Evolutionary conservation across 2,113 vertebrate species (phyloP).

Genomic region (Andinoacara biseriatus): DNA sequence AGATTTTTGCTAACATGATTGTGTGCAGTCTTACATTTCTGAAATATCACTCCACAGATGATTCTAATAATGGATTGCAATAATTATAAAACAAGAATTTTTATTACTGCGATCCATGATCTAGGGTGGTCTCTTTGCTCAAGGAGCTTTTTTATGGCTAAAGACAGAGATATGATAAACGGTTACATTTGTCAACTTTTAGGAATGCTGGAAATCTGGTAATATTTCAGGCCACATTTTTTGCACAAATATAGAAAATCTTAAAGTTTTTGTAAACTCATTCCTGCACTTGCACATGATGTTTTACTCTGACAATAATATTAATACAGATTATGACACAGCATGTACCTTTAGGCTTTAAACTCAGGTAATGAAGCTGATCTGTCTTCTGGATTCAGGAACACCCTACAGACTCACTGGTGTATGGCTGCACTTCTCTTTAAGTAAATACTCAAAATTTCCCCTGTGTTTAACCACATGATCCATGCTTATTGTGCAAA

Average conservation of each 20-base stretch:
- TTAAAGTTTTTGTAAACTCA: not conserved
- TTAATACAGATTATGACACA: not conserved
- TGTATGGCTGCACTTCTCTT: not conserved
- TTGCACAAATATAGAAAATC: not conserved
- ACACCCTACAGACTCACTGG: not conserved
- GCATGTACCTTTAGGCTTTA: too few species aligned
- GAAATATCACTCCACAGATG: not conserved
- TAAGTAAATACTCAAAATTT: not conserved
- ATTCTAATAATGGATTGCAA: not conserved
- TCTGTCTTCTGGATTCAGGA: not conserved
- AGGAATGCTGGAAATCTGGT: not conserved
- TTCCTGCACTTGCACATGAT: not conserved
- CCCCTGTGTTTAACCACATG: not conserved
- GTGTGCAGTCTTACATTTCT: not conserved
- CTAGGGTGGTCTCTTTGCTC: not conserved
- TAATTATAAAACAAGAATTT: not conserved
- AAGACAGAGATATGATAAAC: slow-evolving; percentile 13
- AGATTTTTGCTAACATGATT: not conserved
- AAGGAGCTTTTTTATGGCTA: not conserved
- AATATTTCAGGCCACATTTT: not conserved
- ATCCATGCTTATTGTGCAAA: not conserved
- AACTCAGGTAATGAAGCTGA: not conserved
- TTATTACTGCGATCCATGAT: not conserved
- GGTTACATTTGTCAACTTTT: not conserved
- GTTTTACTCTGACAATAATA: not conserved